A percentile compares a stretch with the other conserved stretches of the same genome.
Evolutionary conservation across 2,113 vertebrate genomes (phyloP).

Genomic region (Tragelaphus buxtoni): DNA sequence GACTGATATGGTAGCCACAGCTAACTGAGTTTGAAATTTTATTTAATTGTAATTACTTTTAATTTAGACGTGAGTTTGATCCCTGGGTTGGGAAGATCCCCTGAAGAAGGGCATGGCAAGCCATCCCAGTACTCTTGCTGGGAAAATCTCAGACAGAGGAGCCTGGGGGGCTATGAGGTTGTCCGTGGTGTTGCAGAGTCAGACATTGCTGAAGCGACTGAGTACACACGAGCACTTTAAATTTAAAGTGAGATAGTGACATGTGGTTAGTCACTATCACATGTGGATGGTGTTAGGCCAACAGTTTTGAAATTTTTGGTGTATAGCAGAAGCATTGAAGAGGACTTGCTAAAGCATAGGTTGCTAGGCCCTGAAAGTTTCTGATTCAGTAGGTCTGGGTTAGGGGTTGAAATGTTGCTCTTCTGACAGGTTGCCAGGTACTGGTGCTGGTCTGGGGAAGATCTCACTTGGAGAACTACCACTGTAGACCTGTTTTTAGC

Average conservation of each 20-base stretch:
- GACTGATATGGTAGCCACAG: background rate
- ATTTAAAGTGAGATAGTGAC: background rate
- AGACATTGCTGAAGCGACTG: background rate
- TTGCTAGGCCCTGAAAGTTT: background rate
- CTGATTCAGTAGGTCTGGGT: background rate
- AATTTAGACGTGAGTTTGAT: background rate
- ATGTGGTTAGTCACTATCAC: background rate
- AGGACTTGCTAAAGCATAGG: background rate
- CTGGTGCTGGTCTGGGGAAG: background rate
- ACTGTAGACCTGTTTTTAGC: background rate
- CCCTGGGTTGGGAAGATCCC: background rate
- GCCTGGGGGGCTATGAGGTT: rapidly evolving
- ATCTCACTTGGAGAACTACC: background rate
- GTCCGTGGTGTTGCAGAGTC: background rate
- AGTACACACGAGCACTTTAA: background rate
- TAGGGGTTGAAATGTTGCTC: background rate
- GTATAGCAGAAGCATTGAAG: background rate
- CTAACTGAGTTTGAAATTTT: background rate
- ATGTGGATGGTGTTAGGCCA: background rate
- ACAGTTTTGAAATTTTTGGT: background rate
- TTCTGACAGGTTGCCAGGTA: background rate
- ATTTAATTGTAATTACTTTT: background rate
- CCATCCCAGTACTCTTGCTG: background rate
- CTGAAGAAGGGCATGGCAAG: background rate
- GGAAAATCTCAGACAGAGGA: background rate